A percentile compares a stretch with the other conserved stretches of the same genome.
Conservation (phyloP, 2,113 vertebrate genomes). For the Pycnonotus jocosus region DNA sequence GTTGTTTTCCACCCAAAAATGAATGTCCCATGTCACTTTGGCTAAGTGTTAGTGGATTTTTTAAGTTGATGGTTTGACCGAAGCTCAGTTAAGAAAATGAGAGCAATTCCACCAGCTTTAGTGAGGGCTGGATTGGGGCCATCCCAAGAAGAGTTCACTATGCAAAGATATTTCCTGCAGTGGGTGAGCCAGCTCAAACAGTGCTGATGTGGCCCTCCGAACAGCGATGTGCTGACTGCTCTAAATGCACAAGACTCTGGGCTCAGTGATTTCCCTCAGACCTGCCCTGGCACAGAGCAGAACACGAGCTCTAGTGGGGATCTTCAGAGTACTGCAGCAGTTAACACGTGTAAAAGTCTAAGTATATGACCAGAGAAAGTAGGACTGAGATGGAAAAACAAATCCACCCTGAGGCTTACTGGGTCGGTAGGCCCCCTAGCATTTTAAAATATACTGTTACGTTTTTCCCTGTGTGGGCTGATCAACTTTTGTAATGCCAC, state of each 20-base stretch:
- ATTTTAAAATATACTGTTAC: not conserved
- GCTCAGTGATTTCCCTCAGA: not conserved
- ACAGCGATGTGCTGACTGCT: not conserved
- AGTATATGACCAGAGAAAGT: not conserved
- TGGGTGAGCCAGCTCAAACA: not conserved
- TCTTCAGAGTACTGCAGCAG: not conserved
- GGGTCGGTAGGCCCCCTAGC: not conserved
- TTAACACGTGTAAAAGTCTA: fast-evolving
- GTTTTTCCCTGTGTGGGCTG: not conserved
- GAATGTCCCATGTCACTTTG: not conserved
- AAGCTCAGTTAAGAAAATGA: not conserved
- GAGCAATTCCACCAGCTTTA: conserved; percentile 13
- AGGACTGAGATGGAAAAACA: not conserved
- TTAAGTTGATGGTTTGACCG: not conserved
- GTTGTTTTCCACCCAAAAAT: not conserved
- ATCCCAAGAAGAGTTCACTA: not conserved
- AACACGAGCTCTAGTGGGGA: not conserved
- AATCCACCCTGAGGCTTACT: not conserved
- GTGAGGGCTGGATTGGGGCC: not conserved
- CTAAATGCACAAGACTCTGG: not conserved
- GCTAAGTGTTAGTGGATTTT: not conserved
- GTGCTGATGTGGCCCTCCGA: conserved; percentile 44
- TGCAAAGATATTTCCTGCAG: conserved; percentile 37
- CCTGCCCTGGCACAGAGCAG: not conserved
- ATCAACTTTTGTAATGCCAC: not conserved